Evolutionary conservation across 2,888 invertebrate genomes (phyloP).

Genomic region (Lasioglossum lativentre): DNA sequence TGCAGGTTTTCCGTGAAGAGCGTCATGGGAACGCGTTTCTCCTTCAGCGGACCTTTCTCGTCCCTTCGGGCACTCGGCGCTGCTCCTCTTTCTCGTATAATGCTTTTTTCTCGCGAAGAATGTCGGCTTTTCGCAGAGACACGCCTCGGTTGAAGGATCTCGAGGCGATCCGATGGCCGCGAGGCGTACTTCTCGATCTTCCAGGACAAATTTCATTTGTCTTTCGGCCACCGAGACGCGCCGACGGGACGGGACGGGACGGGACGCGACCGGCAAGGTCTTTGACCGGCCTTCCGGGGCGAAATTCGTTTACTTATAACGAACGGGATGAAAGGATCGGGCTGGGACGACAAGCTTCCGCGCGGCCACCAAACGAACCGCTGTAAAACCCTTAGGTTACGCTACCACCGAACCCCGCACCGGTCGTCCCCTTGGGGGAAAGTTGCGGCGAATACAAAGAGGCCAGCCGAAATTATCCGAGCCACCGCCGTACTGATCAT

Average conservation of each 20-base stretch:
- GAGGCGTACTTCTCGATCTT: constrained; percentile 25
- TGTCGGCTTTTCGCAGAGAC: neutral
- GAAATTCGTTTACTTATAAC: constrained; percentile 55
- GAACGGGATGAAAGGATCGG: constrained; percentile 27
- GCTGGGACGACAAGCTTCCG: constrained; percentile 29
- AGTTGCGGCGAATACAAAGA: constrained; percentile 36
- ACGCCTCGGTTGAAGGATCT: constrained; percentile 9
- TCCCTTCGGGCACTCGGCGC: neutral
- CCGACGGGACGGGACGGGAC: too few species aligned
- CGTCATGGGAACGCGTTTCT: neutral
- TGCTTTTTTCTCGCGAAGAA: neutral
- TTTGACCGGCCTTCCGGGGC: constrained; percentile 41
- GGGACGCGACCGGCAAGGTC: constrained; percentile 17
- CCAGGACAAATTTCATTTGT: constrained; percentile 53
- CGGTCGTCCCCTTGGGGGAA: constrained; percentile 25
- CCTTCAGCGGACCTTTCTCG: neutral
- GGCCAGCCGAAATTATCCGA: constrained; percentile 34
- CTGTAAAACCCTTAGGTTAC: constrained; percentile 50
- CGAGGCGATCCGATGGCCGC: constrained; percentile 15
- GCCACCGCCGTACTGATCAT: neutral
- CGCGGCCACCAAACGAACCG: constrained; percentile 24
- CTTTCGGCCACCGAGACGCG: neutral
- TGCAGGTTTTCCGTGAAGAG: neutral
- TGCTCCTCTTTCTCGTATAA: neutral
- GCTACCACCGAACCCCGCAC: constrained; percentile 26